Evolutionary conservation across 2,797 vertebrate genomes (phyloP), one percentile per base, ranked within the genome.

Genomic region (Clarias fuscus): DNA sequence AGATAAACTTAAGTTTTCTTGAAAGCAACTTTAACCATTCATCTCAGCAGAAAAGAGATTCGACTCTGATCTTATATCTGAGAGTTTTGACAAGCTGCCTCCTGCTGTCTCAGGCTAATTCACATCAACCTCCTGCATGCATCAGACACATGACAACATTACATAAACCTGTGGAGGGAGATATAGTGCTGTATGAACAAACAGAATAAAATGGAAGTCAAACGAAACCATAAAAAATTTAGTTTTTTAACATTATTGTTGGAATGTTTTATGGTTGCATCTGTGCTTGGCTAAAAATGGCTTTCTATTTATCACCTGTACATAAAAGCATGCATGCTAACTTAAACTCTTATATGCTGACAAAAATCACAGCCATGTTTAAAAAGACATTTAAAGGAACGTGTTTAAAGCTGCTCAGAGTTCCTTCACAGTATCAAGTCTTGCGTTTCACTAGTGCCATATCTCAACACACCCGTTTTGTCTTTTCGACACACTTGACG

Each of bases 371-470:
- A 88, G 87, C 82, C 85, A 67, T 72, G 58, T 81, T 82, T 85
- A 65, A 43, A 64, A 84, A 59, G 56, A 48, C 37, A 13, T 83
- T 58, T 43, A 78, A 79, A 40, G 62, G 62, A 82, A 67, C 62
- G 13, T 30, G n/a, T 65, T 81, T 67, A 82, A 82, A 82, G 83
- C 89, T 90, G 90, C 88, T 86, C 64, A 14, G 59, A 81, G 59
- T 88, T 88, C 83, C 86, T 91, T 91, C 91, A 91, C 91, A 92
- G 91, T 92, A 89, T 90, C 71, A 17, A 81, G 83, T 85, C 65
- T 87, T 6, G 17, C 85, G 18, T 86, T 83, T 85, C 67, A 68
- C 83, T 85, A 61, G 84, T 64, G 58, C 82, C 67, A 65, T 68
- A 62, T 85, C 65, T 62, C 53, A 82, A 78, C 77, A 71, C 27